Percentiles rank a stretch among this genome's conserved stretches.
These are phyloP conservation scores for Macrophya alboannulata DNA, from an alignment of 2,888 invertebrate genomes.

Conservation along the genomic window DNA sequence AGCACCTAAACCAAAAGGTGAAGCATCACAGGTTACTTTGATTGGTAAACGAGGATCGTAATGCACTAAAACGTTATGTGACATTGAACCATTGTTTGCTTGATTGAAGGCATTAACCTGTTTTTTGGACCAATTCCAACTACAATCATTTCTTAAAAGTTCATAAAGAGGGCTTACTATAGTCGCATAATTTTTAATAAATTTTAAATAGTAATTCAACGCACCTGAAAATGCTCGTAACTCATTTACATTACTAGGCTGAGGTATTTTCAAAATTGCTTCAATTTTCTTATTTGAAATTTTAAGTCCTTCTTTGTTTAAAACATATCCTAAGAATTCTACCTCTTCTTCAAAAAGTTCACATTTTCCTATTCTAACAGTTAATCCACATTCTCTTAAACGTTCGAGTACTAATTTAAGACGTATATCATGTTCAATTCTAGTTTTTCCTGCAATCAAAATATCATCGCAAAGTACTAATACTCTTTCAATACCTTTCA, in stretches of 20 bases:
- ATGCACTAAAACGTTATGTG: constrained; percentile 63
- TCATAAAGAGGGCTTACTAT: constrained; percentile 65
- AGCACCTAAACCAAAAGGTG: constrained; percentile 71
- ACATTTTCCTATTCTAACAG: constrained; percentile 64
- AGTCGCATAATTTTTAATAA: constrained; percentile 64
- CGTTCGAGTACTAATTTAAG: constrained; percentile 61
- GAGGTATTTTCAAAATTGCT: constrained; percentile 61
- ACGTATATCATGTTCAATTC: background rate
- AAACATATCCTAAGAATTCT: constrained; percentile 64
- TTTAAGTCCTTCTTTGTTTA: constrained; percentile 65
- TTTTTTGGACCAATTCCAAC: constrained; percentile 65
- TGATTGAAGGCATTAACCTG: constrained; percentile 66
- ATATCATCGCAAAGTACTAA: constrained; percentile 14
- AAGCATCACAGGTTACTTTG: constrained; percentile 72
- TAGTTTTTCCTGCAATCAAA: constrained; percentile 4
- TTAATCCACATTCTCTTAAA: constrained; percentile 61
- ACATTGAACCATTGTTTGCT: constrained; percentile 63
- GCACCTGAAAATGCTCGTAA: constrained; percentile 69
- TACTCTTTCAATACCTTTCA: constrained; percentile 30
- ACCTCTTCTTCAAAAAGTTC: constrained; percentile 62
- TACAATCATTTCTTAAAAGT: constrained; percentile 63
- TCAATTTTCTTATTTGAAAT: constrained; percentile 61
- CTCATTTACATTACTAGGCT: constrained; percentile 61
- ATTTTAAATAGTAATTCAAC: constrained; percentile 72
- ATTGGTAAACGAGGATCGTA: constrained; percentile 62